A percentile compares a stretch with the other conserved stretches of the same genome.
Evolutionary conservation across 2,113 vertebrate genomes (phyloP).

Genomic region (Petromus typicus): DNA sequence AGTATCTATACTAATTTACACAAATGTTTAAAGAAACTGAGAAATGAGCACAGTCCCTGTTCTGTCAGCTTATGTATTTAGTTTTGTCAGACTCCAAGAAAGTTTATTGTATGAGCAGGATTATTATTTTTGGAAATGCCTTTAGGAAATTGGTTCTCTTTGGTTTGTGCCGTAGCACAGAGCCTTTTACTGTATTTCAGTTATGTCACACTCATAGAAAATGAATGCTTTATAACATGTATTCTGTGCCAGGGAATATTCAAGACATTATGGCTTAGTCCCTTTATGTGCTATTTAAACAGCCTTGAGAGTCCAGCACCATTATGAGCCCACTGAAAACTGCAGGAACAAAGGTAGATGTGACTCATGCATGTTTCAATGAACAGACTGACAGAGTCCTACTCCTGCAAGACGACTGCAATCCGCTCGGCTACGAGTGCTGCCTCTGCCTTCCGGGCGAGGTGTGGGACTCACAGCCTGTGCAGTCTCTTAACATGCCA

Average conservation of each 20-base stretch:
- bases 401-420: not conserved
- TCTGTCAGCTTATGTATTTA: not conserved
- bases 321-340: not conserved
- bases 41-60: not conserved
- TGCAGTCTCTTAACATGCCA: too few relatives aligned
- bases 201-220: not conserved
- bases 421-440: too few relatives aligned
- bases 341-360: not conserved
- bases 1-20: not conserved
- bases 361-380: not conserved
- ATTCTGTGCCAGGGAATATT: not conserved
- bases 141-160: slow-evolving; percentile 1
- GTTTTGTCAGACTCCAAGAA: not conserved
- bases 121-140: not conserved
- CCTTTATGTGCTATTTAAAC: not conserved
- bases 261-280: not conserved
- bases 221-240: not conserved
- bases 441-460: too few relatives aligned
- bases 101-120: not conserved
- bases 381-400: not conserved
- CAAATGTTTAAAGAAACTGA: not conserved
- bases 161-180: not conserved
- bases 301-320: not conserved
- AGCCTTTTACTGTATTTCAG: not conserved
- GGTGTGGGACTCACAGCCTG: too few relatives aligned